Evolutionary conservation across 1,140 invertebrate genomes (phyloP).

Genomic region (Brevipalpus yothersi): DNA sequence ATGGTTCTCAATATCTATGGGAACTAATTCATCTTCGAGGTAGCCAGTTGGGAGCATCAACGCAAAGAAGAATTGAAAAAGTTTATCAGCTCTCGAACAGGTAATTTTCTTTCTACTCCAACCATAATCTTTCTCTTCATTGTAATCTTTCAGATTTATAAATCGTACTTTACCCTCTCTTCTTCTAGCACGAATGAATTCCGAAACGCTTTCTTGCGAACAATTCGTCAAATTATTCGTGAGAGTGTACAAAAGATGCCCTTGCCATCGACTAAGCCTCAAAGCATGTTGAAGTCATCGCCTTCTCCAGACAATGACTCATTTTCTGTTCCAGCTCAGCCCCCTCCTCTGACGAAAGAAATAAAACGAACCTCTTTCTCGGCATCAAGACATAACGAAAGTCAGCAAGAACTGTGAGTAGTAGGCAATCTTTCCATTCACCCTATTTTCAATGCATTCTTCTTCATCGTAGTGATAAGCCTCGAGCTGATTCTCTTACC

Average conservation of each 20-base stretch:
- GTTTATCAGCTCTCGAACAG: constrained; percentile 88
- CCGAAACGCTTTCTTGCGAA: constrained; percentile 81
- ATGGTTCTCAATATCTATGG: constrained; percentile 67
- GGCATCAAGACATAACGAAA: background rate
- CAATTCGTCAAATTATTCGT: constrained; percentile 80
- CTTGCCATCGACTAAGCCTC: constrained; percentile 34
- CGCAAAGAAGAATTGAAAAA: constrained; percentile 78
- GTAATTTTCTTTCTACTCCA: constrained; percentile 22
- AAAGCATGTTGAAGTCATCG: background rate
- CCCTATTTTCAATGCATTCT: background rate
- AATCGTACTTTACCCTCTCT: background rate
- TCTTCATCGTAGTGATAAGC: background rate
- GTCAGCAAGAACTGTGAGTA: background rate
- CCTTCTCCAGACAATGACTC: no score
- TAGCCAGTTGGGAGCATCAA: constrained; percentile 26
- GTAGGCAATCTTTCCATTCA: background rate
- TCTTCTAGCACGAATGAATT: constrained; percentile 61
- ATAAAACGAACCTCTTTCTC: no score
- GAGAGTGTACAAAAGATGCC: constrained; percentile 85
- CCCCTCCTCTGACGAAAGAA: no score
- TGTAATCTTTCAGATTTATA: background rate
- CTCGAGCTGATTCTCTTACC: background rate
- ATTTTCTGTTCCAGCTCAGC: no score
- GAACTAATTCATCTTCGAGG: constrained; percentile 81
- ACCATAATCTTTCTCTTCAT: background rate